Base-by-base conservation (phyloP, 2,888 invertebrate genomes). In the Caenorhabditis wallacei region DNA sequence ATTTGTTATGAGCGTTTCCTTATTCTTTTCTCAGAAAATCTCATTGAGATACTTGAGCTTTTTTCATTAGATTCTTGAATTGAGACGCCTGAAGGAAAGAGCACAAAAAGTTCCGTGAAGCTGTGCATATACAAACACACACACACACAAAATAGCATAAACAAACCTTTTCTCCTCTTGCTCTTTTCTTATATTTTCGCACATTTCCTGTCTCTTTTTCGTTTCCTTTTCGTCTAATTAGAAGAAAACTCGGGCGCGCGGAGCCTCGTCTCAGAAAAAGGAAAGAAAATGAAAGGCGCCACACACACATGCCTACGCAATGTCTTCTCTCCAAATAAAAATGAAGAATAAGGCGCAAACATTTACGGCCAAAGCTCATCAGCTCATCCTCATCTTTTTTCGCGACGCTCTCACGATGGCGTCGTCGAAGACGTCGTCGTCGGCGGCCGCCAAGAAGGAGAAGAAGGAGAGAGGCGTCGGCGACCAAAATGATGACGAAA, bases 351-450 rank as follows among this genome's bases (percentile, higher is more conserved):
- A 35, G 48, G 51, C 51, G 51, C 57, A 51, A 37, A 35, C 57
- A 53, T 54, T 43, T 57, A 48, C 70, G 57, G 70, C 57, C 70
- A 70, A 70, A 70, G 70, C 70, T 70, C 70, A 70, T 54, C 18
- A 24, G 11, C 30, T 64, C 51, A 46, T 48, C 46, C 46, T 48
- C 46, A 48, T 48, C 46, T 48, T 48, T n/a, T 13, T 48, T 48
- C 46, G 13, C 46, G 46, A 18, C 46, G 46, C 51, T 64, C 48
- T 51, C 51, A 22, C 18, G 35, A 35, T 16, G 40, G 40, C 59
- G 40, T 22, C 37, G 53, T n/a, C 18, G 35, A 35, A 5, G 40
- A 20, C 59, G 40, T 22, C 37, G 53, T n/a, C 37, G 35, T 35
- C 13, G 40, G 20, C 40, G 59, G 18, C 37, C n/a, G n/a, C n/a